phyloP scores from a whole-genome alignment of 2,888 invertebrate genomes.

The Cantharis nigra region DNA sequence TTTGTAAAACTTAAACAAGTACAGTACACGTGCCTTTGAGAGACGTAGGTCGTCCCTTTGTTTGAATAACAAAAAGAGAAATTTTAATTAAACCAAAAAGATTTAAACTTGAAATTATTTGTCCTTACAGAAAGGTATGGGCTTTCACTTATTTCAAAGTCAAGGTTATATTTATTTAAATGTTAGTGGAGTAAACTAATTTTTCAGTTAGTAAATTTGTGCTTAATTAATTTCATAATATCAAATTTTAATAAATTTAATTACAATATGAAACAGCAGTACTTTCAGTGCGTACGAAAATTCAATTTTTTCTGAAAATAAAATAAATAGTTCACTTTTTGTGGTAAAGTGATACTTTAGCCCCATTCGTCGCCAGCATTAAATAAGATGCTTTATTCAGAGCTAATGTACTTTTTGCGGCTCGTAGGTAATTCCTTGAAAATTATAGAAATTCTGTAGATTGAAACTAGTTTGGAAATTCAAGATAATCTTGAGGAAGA shows the following conservation, averaged over 20 bases:
- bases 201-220: background rate
- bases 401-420: no score
- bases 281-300: no score
- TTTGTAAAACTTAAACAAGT: no score
- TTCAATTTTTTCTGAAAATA: no score
- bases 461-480: no score
- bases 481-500: no score
- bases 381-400: no score
- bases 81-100: background rate
- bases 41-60: background rate
- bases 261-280: background rate
- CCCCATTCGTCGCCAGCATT: no score
- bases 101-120: background rate
- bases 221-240: background rate
- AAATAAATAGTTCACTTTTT: no score
- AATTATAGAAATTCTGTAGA: no score
- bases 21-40: background rate
- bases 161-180: background rate
- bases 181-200: background rate
- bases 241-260: background rate
- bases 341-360: no score
- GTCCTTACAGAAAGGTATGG: background rate
- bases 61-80: background rate
- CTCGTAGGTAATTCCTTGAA: no score
- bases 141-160: background rate